Evolutionary conservation across 1,140 invertebrate genomes (phyloP), one percentile per base, ranked within the genome.

Genomic region (Drosophila littoralis): DNA sequence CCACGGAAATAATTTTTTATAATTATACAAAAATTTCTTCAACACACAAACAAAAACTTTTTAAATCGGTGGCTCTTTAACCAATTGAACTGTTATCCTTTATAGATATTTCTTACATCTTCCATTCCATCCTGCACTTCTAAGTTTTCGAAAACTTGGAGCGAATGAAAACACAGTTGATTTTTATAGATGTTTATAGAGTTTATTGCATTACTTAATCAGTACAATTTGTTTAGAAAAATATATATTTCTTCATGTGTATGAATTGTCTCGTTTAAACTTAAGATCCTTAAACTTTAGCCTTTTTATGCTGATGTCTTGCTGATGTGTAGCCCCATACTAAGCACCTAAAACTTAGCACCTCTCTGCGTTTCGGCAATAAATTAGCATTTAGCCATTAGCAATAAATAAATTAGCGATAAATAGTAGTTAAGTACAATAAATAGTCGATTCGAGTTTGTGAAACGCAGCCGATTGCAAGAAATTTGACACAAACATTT

Each of bases 131-230:
- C 1, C 22, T 2, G 1, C 22, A 22, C 22, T 22, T 22, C 2
- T 22, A 22, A 2, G 17, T 17, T 4, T 12, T 28, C 8, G 0
- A 5, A 22, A 28, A 10, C 7, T 28, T 22, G 4, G n/a, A 15
- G 1, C 10, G 32, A 43, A 38, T 12, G 5, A 48, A 38, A 51
- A 66, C 9, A 6, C 5, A n/a, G 7, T 38, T 33, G 13, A 6
- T 48, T 2, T 17, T 15, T 5, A 15, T 48, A 77, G 70, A 22
- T 65, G 40, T 86, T 77, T 77, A 77, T 86, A 73, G 66, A 65
- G 60, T 78, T 81, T 74, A 83, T 86, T 89, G 83, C 84, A 77
- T 91, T 91, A 91, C 90, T 91, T 91, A 91, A 81, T 91, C 90
- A 91, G 79, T 91, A 91, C 85, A 90, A 86, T 91, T 90, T 73